Conservation (phyloP, 1,140 invertebrate species). For the Scaptodrosophila lebanonensis region DNA sequence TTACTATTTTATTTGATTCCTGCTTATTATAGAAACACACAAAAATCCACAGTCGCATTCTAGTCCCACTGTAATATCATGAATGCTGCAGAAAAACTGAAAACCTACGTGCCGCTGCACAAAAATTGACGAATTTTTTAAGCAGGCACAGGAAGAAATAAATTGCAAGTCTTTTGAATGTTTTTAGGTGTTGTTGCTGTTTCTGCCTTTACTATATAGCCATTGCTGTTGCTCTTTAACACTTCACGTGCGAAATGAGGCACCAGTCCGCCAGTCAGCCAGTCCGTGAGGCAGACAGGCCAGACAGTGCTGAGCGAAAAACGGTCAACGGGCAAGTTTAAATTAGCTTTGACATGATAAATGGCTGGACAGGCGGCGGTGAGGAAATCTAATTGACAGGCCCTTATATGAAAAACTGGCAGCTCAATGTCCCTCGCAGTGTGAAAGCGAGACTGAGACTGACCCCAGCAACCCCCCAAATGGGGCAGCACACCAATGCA, state of each 20-base stretch:
- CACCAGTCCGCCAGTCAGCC: too few relatives aligned
- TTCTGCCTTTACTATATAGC: too few relatives aligned
- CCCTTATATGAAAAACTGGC: too few relatives aligned
- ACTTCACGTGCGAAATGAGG: conserved; percentile 62
- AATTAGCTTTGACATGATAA: conserved; percentile 71
- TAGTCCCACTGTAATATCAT: too few relatives aligned
- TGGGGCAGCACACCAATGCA: background rate
- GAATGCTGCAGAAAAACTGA: conserved; percentile 19
- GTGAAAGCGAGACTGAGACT: conserved; percentile 1
- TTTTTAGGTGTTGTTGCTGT: conserved; percentile 31
- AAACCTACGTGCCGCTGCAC: conserved; percentile 38
- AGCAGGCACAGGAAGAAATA: conserved; percentile 45
- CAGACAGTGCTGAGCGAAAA: background rate
- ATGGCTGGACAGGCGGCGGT: conserved; percentile 34
- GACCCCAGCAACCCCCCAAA: too few relatives aligned
- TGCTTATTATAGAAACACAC: too few relatives aligned
- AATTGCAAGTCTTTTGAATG: conserved; percentile 38
- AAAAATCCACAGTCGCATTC: too few relatives aligned
- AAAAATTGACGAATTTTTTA: conserved; percentile 43
- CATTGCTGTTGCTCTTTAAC: conserved; percentile 55
- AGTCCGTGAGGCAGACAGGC: too few relatives aligned
- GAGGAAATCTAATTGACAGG: conserved; percentile 38
- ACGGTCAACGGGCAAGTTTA: conserved; percentile 44
- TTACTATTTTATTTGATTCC: too few relatives aligned
- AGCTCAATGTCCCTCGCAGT: too few relatives aligned